A percentile compares a stretch with the other conserved stretches of the same genome.
Conservation (phyloP, 2,797 vertebrate species). For the Tapirus indicus region DNA sequence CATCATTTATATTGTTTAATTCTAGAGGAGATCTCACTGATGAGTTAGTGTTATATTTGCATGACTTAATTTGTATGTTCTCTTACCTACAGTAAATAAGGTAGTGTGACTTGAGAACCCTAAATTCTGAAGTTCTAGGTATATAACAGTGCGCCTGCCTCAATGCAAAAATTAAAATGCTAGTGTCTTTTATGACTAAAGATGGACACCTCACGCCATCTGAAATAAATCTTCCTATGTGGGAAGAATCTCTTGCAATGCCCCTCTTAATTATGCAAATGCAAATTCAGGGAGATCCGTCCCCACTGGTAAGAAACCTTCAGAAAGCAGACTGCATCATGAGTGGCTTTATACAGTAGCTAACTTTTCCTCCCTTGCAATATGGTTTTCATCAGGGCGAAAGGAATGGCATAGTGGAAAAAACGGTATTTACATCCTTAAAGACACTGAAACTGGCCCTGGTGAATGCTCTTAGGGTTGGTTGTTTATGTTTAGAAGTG, state of each 20-base stretch:
- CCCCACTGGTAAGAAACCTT: background rate
- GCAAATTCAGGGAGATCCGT: background rate
- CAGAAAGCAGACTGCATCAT: background rate
- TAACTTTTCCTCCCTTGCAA: background rate
- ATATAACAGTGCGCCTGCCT: background rate
- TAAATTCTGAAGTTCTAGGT: too few relatives aligned
- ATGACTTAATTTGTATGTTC: background rate
- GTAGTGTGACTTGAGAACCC: background rate
- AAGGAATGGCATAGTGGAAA: background rate
- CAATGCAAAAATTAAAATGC: background rate
- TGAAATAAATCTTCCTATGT: background rate
- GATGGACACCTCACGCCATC: background rate
- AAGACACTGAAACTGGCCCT: background rate
- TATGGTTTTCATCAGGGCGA: accelerated
- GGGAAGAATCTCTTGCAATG: background rate
- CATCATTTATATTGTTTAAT: background rate
- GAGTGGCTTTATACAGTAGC: background rate
- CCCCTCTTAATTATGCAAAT: too few relatives aligned
- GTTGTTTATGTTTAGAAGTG: background rate
- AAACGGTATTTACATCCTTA: background rate
- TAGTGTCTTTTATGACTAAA: background rate
- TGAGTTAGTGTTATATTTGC: background rate
- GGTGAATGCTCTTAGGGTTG: background rate
- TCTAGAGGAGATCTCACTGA: background rate
- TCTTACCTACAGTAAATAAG: background rate